phyloP scores from a whole-genome alignment of 2,888 invertebrate species.

The Griposia aprilina region DNA sequence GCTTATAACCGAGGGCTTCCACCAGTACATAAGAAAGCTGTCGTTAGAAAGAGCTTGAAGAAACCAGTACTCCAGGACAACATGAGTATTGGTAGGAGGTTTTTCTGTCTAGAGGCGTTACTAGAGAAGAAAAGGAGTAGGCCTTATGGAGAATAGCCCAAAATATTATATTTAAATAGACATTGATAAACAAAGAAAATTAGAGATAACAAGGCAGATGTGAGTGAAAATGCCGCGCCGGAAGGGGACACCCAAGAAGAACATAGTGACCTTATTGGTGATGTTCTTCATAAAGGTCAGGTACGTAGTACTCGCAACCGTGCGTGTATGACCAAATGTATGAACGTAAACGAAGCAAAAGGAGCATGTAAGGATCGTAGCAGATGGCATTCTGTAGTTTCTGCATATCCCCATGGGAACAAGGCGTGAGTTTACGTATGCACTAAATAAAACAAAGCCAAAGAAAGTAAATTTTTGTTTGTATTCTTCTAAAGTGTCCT shows the following conservation, averaged over 20 bases:
- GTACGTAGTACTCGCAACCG: too few species aligned
- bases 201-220: neutral
- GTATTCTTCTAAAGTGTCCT: neutral
- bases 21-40: neutral
- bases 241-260: too few species aligned
- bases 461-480: constrained; percentile 25
- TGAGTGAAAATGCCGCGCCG: too few species aligned
- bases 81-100: neutral
- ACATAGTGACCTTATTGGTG: too few species aligned
- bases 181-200: neutral
- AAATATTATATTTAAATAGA: neutral
- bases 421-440: too few species aligned
- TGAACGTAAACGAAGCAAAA: too few species aligned
- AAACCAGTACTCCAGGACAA: too few species aligned
- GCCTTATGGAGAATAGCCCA: neutral
- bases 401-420: too few species aligned
- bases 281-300: too few species aligned
- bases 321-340: too few species aligned
- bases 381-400: too few species aligned
- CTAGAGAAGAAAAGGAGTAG: neutral
- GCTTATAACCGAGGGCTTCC: neutral
- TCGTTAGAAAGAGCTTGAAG: neutral
- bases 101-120: neutral
- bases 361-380: too few species aligned
- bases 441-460: neutral